Evolutionary conservation across 92 coral and sea anemone genomes (phyloP), one percentile per base, ranked within the genome.

Genomic region (Epizoanthus illoricatus): DNA sequence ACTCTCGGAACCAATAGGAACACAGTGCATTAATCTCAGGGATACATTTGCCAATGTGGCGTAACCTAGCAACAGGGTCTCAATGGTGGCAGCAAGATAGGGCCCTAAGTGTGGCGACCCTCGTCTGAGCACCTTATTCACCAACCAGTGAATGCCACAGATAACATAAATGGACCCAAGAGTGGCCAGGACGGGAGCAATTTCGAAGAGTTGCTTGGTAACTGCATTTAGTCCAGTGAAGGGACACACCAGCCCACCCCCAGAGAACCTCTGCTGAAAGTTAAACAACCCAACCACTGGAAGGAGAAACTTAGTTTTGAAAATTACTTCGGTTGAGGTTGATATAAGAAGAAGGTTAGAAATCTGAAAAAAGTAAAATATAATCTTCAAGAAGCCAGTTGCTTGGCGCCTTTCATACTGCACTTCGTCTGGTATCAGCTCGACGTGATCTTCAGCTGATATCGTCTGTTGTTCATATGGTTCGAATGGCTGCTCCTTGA

Each of bases 61-160:
- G 88, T 90, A 94, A 45, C 98, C 94, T 67, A 92, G 94, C 89
- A 94, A 89, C 88, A 94, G 69, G 9, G 94, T 92, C 75, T 88
- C 84, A 58, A 94, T 62, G 60, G 84, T 84, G 12, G 97, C 98
- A 61, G 68, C 90, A 19, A 86, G 81, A 67, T 94, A 94, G 6
- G 89, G 94, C 40, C 86, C 90, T 5, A 65, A 47, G 19, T 67
- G 6, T 63, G 97, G 94, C 19, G 79, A 83, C 7, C 87, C 85
- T 49, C 82, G 82, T 24, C 82, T 79, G 18, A 20, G 71, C 73
- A 89, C 58, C 54, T 61, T 76, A 43, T 76, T 85, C 28, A 90
- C 71, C 65, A 75, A n/a, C 19, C 70, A 59, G 54, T 92, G 90
- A 17, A 90, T 40, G 40, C 64, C 40, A 56, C 75, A 87, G 71